Conservation (phyloP, 2,113 vertebrate species). For the Emydocephalus ijimae region DNA sequence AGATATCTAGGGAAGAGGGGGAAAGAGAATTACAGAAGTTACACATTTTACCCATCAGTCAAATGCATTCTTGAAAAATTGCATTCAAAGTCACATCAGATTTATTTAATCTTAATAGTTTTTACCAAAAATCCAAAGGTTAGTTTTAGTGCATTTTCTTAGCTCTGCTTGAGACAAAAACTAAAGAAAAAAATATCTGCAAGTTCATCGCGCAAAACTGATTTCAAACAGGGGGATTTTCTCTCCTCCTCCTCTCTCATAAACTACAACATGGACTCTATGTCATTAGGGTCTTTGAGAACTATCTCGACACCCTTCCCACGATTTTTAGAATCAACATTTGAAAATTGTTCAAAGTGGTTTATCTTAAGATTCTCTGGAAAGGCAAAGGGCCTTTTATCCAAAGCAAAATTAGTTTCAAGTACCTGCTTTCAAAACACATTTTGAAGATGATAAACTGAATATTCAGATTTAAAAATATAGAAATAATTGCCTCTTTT, state of each 20-base stretch:
- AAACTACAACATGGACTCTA: background rate
- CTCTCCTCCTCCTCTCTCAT: background rate
- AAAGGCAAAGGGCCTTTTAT: background rate
- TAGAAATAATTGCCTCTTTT: background rate
- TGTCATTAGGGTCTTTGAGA: background rate
- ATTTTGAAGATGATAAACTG: background rate
- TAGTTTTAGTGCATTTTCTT: background rate
- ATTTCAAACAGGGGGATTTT: background rate
- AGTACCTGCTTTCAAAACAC: background rate
- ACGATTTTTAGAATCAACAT: background rate
- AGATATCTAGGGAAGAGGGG: slow-evolving; percentile 79
- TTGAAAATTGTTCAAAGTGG: background rate
- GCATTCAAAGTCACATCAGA: background rate
- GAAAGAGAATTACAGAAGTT: background rate
- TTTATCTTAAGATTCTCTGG: background rate
- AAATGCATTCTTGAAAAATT: background rate
- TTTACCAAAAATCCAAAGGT: background rate
- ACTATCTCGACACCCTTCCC: background rate
- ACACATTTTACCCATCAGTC: background rate
- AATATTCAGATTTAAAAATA: background rate
- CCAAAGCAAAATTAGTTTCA: background rate
- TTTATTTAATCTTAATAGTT: background rate
- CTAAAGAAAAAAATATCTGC: background rate
- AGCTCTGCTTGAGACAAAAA: background rate
- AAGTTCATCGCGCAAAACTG: background rate